Evolutionary conservation across 1,140 invertebrate species (phyloP).

Genomic region (Papilio polyxenes): DNA sequence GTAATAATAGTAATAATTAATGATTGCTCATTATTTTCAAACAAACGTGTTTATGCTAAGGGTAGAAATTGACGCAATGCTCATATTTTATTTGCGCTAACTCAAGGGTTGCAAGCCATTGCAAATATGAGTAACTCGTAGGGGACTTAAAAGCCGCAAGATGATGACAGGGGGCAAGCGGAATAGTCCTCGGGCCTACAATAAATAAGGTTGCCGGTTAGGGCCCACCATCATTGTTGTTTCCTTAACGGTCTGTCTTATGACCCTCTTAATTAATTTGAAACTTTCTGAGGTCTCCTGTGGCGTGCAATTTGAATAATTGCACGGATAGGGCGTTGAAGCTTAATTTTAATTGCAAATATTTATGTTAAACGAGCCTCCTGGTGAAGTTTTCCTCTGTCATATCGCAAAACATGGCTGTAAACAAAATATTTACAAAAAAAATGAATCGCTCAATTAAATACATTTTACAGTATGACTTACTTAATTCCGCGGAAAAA

Average conservation of each 20-base stretch:
- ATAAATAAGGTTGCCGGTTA: conserved; percentile 73
- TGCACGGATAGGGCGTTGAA: conserved; percentile 72
- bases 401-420: conserved; percentile 65
- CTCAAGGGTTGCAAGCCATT: conserved; percentile 44
- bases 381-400: conserved; percentile 53
- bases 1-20: background rate
- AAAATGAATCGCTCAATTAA: background rate
- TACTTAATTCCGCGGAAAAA: background rate
- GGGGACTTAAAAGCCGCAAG: conserved; percentile 58
- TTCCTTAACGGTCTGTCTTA: conserved; percentile 80
- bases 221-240: conserved; percentile 70
- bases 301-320: conserved; percentile 80
- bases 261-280: conserved; percentile 80
- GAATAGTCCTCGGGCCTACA: conserved; percentile 67
- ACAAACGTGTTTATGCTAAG: background rate
- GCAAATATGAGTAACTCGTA: conserved; percentile 56
- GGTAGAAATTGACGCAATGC: background rate
- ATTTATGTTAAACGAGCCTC: conserved; percentile 77
- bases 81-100: background rate
- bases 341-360: conserved; percentile 81
- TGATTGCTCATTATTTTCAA: background rate
- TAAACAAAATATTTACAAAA: background rate
- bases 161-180: conserved; percentile 58
- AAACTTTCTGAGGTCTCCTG: conserved; percentile 79
- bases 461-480: background rate